phyloP scores from a whole-genome alignment of 2,888 invertebrate species.

The Tetragnatha montana region DNA sequence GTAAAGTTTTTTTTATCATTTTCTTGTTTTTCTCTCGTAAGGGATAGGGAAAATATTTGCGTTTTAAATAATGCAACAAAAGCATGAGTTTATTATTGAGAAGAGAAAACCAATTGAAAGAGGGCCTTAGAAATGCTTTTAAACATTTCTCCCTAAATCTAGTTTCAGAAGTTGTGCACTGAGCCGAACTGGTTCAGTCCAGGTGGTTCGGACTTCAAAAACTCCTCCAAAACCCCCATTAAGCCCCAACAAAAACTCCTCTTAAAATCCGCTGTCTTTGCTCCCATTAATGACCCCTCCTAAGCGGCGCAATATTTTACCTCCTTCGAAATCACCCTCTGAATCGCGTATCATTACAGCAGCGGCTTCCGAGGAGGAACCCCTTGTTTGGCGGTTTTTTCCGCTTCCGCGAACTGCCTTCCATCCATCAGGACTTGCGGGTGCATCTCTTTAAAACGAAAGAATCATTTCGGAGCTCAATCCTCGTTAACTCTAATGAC shows the following conservation, averaged over 20 bases:
- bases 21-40: too few species aligned
- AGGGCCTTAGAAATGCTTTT: too few species aligned
- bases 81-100: too few species aligned
- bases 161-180: too few species aligned
- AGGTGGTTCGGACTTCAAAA: too few species aligned
- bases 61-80: too few species aligned
- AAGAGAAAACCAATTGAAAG: too few species aligned
- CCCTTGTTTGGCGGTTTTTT: conserved; percentile 16
- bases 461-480: conserved; percentile 28
- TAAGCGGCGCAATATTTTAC: conserved; percentile 40
- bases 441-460: conserved; percentile 58
- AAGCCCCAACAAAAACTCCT: neutral
- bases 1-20: too few species aligned
- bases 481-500: conserved; percentile 62
- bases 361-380: conserved; percentile 16
- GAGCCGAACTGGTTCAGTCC: too few species aligned
- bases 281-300: conserved; percentile 29
- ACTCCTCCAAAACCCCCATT: neutral
- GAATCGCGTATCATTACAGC: conserved; percentile 51
- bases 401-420: neutral
- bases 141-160: too few species aligned
- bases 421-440: conserved; percentile 21
- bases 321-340: conserved; percentile 38
- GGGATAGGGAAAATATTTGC: too few species aligned
- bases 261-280: conserved; percentile 2